phyloP scores from a whole-genome alignment of 2,888 invertebrate species.

The Acleris emargana region DNA sequence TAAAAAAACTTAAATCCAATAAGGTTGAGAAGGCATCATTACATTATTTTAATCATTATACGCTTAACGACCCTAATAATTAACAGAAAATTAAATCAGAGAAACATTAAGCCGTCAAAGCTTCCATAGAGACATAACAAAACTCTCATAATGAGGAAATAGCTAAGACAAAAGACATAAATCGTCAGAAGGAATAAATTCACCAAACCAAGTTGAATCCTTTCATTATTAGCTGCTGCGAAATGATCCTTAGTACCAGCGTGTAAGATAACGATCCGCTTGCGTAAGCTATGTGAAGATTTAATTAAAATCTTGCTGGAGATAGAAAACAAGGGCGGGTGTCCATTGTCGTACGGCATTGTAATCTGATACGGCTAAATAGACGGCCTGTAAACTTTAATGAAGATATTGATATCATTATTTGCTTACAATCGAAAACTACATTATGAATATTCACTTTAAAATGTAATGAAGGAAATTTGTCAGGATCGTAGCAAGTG shows the following conservation, averaged over 20 bases:
- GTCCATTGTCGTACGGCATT: conserved; percentile 26
- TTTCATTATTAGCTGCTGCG: conserved; percentile 14
- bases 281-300: conserved; percentile 8
- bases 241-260: background rate
- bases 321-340: conserved; percentile 27
- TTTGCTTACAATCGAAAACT: too few relatives aligned
- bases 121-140: conserved; percentile 19
- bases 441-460: too few relatives aligned
- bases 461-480: too few relatives aligned
- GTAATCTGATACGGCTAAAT: conserved; percentile 25
- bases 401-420: too few relatives aligned
- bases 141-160: conserved; percentile 30
- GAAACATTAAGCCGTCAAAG: conserved; percentile 9
- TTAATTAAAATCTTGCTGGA: conserved; percentile 35
- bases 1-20: too few relatives aligned
- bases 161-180: conserved; percentile 31
- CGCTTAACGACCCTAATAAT: conserved; percentile 9
- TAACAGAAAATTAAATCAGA: conserved; percentile 12
- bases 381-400: conserved; percentile 3
- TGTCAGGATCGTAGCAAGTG: too few relatives aligned
- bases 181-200: conserved; percentile 35
- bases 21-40: too few relatives aligned
- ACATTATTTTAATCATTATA: background rate
- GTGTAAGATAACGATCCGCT: conserved; percentile 9
- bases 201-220: conserved; percentile 27